Percentiles rank a stretch among this genome's conserved stretches.
These are phyloP conservation scores for Spisula solida DNA, from an alignment of 2,888 invertebrate species.

Conservation along the genomic window DNA sequence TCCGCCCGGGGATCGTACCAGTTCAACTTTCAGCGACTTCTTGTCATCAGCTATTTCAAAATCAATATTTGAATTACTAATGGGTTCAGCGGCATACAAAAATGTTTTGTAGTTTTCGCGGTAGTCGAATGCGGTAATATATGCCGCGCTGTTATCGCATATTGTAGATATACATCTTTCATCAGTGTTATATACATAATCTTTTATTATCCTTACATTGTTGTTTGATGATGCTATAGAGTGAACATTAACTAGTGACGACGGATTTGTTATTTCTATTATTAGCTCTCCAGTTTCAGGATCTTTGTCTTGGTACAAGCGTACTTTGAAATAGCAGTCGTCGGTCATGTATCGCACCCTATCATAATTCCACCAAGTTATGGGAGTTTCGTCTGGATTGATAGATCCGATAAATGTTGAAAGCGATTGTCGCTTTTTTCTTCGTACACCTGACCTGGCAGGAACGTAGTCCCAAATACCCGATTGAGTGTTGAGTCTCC, in stretches of 20 bases:
- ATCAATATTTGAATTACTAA: not conserved
- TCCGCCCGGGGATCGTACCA: not conserved
- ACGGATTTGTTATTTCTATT: not conserved
- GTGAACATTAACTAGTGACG: not conserved
- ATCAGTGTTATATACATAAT: not conserved
- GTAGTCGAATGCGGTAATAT: not conserved
- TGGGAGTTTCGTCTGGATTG: not conserved
- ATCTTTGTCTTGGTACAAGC: not conserved
- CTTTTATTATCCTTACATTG: not conserved
- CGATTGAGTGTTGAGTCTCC: not conserved
- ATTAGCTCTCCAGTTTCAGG: not conserved
- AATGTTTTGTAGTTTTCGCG: too few species aligned
- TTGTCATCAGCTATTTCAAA: not conserved
- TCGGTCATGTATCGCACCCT: not conserved
- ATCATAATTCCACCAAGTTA: not conserved
- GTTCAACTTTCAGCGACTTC: not conserved
- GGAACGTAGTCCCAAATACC: not conserved
- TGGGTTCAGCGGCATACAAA: not conserved
- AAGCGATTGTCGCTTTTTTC: not conserved
- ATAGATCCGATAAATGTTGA: not conserved
- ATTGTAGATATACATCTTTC: not conserved
- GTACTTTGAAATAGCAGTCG: slow-evolving; percentile 5
- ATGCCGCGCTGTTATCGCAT: not conserved
- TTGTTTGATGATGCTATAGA: not conserved
- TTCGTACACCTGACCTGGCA: not conserved